These are phyloP conservation scores for Eupithecia subfuscata DNA, from an alignment of 2,888 invertebrate species.

Conservation along the genomic window DNA sequence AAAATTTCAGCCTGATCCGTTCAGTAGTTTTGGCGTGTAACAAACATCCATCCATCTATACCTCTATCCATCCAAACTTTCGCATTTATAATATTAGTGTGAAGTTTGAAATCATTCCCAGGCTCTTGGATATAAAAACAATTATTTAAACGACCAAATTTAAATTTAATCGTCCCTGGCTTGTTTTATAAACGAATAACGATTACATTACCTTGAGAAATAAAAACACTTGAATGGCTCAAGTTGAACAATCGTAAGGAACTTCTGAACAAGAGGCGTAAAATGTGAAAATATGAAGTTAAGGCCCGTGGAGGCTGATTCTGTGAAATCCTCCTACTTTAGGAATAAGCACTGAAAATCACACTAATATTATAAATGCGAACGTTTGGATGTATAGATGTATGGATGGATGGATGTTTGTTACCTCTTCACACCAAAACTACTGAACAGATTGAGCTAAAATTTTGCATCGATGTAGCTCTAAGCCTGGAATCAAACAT, in stretches of 20 bases:
- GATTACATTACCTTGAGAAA: conserved; percentile 38
- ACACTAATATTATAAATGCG: too few species aligned
- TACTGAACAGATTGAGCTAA: too few species aligned
- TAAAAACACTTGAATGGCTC: conserved; percentile 52
- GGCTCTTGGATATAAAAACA: not conserved
- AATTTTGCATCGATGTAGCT: too few species aligned
- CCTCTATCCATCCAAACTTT: too few species aligned
- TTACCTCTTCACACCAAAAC: too few species aligned
- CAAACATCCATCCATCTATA: too few species aligned
- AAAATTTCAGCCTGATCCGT: too few species aligned
- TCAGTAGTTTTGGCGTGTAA: too few species aligned
- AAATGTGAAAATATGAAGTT: conserved; percentile 62
- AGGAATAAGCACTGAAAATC: not conserved
- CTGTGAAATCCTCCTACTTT: conserved; percentile 3
- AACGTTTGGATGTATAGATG: too few species aligned
- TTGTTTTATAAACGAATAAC: conserved; percentile 14
- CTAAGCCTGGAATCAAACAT: too few species aligned
- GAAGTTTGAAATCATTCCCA: not conserved
- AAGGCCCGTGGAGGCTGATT: conserved; percentile 14
- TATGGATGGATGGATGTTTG: too few species aligned
- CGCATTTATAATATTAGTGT: too few species aligned
- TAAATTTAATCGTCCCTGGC: conserved; percentile 6
- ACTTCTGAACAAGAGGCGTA: conserved; percentile 59
- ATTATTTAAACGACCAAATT: not conserved
- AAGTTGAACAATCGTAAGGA: conserved; percentile 49